These are phyloP conservation scores for Glomeris marginata DNA, from an alignment of 2,888 invertebrate species.

Conservation along the genomic window DNA sequence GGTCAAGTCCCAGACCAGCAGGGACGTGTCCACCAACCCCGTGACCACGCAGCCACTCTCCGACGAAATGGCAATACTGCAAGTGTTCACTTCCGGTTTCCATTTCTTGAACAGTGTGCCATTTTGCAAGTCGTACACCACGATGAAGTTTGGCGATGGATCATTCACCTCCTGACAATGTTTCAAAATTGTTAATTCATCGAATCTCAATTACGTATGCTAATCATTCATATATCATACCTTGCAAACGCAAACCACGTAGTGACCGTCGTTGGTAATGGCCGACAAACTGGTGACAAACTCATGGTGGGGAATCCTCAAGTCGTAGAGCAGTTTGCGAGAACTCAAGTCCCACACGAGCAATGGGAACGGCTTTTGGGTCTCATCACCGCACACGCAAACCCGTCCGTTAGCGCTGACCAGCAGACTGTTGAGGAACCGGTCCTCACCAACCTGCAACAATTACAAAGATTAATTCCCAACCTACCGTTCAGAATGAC, in stretches of 20 bases:
- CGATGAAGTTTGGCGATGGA: slow-evolving; percentile 71
- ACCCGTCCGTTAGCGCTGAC: slow-evolving; percentile 77
- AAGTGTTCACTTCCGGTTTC: slow-evolving; percentile 71
- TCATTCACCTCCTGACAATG: slow-evolving; percentile 47
- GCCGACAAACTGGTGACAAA: slow-evolving; percentile 69
- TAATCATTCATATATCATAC: slow-evolving; percentile 22
- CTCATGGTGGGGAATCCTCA: slow-evolving; percentile 76
- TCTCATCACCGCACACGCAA: slow-evolving; percentile 79
- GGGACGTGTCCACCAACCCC: slow-evolving; percentile 63
- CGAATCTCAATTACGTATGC: not conserved
- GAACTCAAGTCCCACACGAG: slow-evolving; percentile 78
- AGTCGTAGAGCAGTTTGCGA: slow-evolving; percentile 66
- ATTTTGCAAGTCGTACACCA: slow-evolving; percentile 77
- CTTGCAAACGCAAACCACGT: slow-evolving; percentile 38
- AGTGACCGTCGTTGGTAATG: slow-evolving; percentile 65
- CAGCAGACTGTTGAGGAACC: slow-evolving; percentile 71
- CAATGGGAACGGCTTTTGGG: slow-evolving; percentile 77
- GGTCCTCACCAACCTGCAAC: slow-evolving; percentile 62
- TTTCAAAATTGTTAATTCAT: not conserved
- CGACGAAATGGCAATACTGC: slow-evolving; percentile 71
- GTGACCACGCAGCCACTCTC: slow-evolving; percentile 68
- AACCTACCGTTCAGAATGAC: too few relatives aligned
- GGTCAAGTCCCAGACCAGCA: slow-evolving; percentile 71
- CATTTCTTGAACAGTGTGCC: slow-evolving; percentile 83
- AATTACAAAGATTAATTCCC: slow-evolving; percentile 24